Evolutionary conservation across 92 coral and sea anemone genomes (phyloP).

Genomic region (Heteractis magnifica): DNA sequence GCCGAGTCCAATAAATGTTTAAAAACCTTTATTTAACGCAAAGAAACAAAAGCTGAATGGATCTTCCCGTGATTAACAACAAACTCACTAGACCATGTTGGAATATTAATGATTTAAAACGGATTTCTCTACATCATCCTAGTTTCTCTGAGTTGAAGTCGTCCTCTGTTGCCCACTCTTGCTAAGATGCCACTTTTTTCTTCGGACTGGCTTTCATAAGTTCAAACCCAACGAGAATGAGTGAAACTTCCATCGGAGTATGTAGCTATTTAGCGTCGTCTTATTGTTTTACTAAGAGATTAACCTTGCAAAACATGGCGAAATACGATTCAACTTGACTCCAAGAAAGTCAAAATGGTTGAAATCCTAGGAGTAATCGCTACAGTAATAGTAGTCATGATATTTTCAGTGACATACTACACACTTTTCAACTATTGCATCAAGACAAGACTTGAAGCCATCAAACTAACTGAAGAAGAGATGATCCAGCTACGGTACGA

Average conservation of each 20-base stretch:
- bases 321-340: neutral
- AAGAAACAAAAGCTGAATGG: slow-evolving; percentile 15
- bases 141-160: neutral
- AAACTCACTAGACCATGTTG: slow-evolving; percentile 30
- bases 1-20: slow-evolving; percentile 22
- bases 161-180: neutral
- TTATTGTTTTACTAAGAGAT: neutral
- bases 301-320: neutral
- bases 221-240: neutral
- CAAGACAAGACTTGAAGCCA: slow-evolving; percentile 13
- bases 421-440: slow-evolving; percentile 19
- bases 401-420: slow-evolving; percentile 19
- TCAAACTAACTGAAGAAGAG: slow-evolving; percentile 21
- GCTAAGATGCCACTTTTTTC: neutral
- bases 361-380: slow-evolving; percentile 2
- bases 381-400: neutral
- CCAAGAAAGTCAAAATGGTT: slow-evolving; percentile 4
- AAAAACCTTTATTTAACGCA: slow-evolving; percentile 9
- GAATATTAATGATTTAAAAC: slow-evolving; percentile 20
- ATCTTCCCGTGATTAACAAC: neutral
- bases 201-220: neutral
- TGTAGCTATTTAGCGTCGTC: neutral
- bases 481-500: slow-evolving; percentile 21
- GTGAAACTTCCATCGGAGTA: neutral
- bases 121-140: neutral